A percentile compares a stretch with the other conserved stretches of the same genome.
Conservation (phyloP, 2,888 invertebrate species). For the Drosophila pseudotalamancana region DNA sequence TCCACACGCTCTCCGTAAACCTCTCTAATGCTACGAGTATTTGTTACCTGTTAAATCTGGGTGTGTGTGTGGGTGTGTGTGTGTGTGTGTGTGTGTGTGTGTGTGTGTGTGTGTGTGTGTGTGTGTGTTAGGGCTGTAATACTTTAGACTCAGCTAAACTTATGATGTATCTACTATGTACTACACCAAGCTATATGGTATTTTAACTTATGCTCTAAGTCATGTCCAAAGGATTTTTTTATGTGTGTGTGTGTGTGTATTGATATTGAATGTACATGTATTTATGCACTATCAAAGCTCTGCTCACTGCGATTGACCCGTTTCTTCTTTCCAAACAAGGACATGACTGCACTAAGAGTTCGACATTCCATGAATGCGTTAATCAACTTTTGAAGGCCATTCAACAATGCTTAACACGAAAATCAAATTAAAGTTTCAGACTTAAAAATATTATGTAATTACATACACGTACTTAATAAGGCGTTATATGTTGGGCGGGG, state of each 20-base stretch:
- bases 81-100: conserved; percentile 12
- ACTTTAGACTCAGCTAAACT: conserved; percentile 57
- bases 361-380: conserved; percentile 44
- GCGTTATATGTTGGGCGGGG: conserved; percentile 41
- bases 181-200: conserved; percentile 26
- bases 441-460: conserved; percentile 41
- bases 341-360: conserved; percentile 41
- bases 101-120: conserved; percentile 3
- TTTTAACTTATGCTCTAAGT: conserved; percentile 41
- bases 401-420: conserved; percentile 39
- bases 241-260: conserved; percentile 8
- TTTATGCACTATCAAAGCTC: conserved; percentile 38
- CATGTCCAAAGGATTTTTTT: conserved; percentile 29
- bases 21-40: conserved; percentile 68
- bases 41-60: conserved; percentile 44
- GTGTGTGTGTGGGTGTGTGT: conserved; percentile 39
- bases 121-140: conserved; percentile 50
- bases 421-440: conserved; percentile 30
- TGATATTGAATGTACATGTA: conserved; percentile 26
- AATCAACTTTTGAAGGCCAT: conserved; percentile 3
- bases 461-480: conserved; percentile 49
- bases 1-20: conserved; percentile 25
- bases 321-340: conserved; percentile 14
- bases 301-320: conserved; percentile 11
- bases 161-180: conserved; percentile 18